Evolutionary conservation across 2,113 vertebrate genomes (phyloP), one percentile per base, ranked within the genome.

Genomic region (Rhynchopsitta pachyrhyncha): DNA sequence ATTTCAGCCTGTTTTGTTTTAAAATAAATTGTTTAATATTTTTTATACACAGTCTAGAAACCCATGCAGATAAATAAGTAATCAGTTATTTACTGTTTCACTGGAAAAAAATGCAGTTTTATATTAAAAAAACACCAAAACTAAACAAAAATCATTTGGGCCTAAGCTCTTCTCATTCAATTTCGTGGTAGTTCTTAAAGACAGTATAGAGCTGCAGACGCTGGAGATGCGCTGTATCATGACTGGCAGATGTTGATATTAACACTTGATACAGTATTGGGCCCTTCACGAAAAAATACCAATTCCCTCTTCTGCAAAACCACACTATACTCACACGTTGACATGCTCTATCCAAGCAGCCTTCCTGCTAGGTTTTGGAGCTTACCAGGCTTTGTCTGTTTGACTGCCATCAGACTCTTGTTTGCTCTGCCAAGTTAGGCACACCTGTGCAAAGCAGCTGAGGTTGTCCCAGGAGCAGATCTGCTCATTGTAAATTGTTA

Each of bases 341-440:
- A 66, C 42, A 8, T 23, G 17, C 37, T 74, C 7, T 64, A 0
- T 5, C 12, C 28, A 49, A 70, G 22, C 39, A 60, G 41, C 28
- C 11, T 70, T 90, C 66, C 41, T 0, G 0, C 9, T 46, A 16
- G 15, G 27, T 49, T 71, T 12, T 74, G 39, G 13, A 2, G 0
- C 39, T 75, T 70, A 28, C n/a, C 49, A 28, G 28, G 44, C 63
- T 52, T 35, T 1, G 4, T 20, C 37, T 64, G 23, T 31, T 46
- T 39, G 29, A 39, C 41, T 60, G 24, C 9, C 19, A 1, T 27
- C 5, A 1, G 55, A 13, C 24, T 53, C 28, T 52, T 42, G 44
- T 81, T 42, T 42, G 22, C 41, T 50, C 27, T 77, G 67, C 2
- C 0, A 4, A 23, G n/a, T 73, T 28, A 35, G 50, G 13, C 23